Conservation (phyloP, 2,113 vertebrate genomes). For the Dicaeum eximium region DNA sequence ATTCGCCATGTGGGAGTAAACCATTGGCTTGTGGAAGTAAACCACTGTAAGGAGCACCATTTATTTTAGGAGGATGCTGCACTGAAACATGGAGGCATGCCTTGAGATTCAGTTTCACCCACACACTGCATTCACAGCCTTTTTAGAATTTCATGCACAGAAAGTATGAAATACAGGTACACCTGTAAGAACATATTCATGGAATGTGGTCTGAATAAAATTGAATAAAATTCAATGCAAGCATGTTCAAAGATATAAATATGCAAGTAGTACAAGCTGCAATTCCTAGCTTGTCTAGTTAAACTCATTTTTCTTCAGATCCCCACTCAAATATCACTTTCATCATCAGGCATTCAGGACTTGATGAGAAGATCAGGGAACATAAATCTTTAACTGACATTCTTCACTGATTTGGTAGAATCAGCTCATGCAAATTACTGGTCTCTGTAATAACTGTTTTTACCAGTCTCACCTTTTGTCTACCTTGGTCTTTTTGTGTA, state of each 20-base stretch:
- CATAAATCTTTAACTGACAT: slow-evolving; percentile 30
- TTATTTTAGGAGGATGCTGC: not conserved
- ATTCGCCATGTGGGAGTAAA: no score
- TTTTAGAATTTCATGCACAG: not conserved
- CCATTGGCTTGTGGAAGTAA: not conserved
- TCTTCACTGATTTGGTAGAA: not conserved
- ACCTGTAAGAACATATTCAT: not conserved
- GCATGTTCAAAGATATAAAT: not conserved
- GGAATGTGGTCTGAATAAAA: not conserved
- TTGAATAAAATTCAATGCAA: not conserved
- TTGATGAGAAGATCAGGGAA: slow-evolving; percentile 6
- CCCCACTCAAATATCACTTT: slow-evolving; percentile 5
- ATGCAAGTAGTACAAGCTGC: slow-evolving; percentile 1
- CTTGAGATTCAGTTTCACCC: not conserved
- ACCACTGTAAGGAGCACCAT: not conserved
- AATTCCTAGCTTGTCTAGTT: not conserved
- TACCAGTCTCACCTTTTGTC: not conserved
- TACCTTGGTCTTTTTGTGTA: not conserved
- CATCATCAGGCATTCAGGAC: slow-evolving; percentile 4
- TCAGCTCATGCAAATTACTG: not conserved
- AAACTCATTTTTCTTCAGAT: slow-evolving; percentile 16
- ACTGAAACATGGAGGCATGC: not conserved
- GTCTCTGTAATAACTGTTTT: not conserved
- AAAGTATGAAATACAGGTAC: not conserved
- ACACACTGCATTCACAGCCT: not conserved